Base-by-base conservation (phyloP, 2,888 invertebrate species). In the Rutpela maculata region DNA sequence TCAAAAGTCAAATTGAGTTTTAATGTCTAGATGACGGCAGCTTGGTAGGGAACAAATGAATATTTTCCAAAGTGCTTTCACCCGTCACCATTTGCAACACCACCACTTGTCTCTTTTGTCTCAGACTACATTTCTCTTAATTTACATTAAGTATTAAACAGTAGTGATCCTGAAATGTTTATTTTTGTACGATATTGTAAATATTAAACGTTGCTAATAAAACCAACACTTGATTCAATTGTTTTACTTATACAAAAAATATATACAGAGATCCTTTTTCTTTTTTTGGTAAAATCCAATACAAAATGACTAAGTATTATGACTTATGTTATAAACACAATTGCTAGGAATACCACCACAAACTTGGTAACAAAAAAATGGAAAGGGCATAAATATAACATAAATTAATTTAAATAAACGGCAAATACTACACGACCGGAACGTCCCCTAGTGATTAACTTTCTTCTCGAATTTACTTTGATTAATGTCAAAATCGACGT, bases 401-500 rank as follows among this genome's bases (percentile, higher is more conserved):
- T 60, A 70, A 43, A 19, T 60, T 60, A 17, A 71, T 26, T 67
- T 67, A 50, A 19, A 65, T 50, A 35, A 65, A 43, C 1, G 12
- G 17, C 43, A 66, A 50, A 50, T 66, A 56, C 10, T 67, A 56
- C 6, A 56, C 31, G 55, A 67, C 31, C 67, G 15, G 17, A 67
- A 67, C 15, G 19, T 15, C 12, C 12, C 12, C 57, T 57, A 69
- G 19, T 18, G 43, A 22, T 43, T 60, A 19, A 43, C 26, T 31
- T 60, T 59, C 12, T 35, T 18, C 12, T 72, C 59, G 22, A 63
- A 72, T 63, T 72, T 50, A 18, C 55, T 55, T 62, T 67, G 26
- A 26, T 80, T 84, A 60, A 88, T 74, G 75, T 88, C 86, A 75
- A 88, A 91, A 68, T 91, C 91, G 70, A 89, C 80, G 80, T 95